Evolutionary conservation across 2,113 vertebrate species (phyloP), one percentile per base, ranked within the genome.

Genomic region (Sula dactylatra): DNA sequence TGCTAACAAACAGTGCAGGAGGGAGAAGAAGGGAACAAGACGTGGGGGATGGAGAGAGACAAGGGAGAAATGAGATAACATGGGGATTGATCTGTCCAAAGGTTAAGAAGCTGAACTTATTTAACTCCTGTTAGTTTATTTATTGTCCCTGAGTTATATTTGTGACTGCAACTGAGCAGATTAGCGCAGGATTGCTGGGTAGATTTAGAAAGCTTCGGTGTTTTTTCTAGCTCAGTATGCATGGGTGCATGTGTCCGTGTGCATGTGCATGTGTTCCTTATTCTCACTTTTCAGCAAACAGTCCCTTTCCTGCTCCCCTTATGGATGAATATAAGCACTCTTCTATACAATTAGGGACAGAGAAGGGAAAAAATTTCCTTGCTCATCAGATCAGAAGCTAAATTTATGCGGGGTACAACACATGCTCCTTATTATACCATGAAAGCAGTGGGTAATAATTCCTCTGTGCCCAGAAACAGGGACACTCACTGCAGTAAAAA

Each of bases 51-150:
- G 26, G 64, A 58, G 65, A 15, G 66, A 84, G 81, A 65, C 47
- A 6, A 34, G 47, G 52, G 58, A 88, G 69, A 76, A 84, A 61
- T 5, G 59, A 66, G 96, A 84, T 61, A 83, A 80, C 34, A 3
- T 0, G 0, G 11, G 24, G 44, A 95, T 56, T 73, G 85, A 81
- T 88, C 74, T 1, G 40, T 78, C 66, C 96, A 87, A 91, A 95
- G 96, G 96, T 95, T 79, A 86, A 77, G 82, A 42, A 71, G 56
- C 70, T 85, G 79, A 70, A 92, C 95, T 93, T 86, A 61, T 21
- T 70, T 82, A 62, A 92, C 96, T 94, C 72, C 88, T 22, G 34
- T 50, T 73, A 36, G 61, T 82, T 92, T 93, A 88, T 97, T 97
- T 95, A 76, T 95, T 88, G 94, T 95, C 93, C 93, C 82, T 0